Evolutionary conservation across 2,888 invertebrate species (phyloP).

Genomic region (Harpalus rufipes): DNA sequence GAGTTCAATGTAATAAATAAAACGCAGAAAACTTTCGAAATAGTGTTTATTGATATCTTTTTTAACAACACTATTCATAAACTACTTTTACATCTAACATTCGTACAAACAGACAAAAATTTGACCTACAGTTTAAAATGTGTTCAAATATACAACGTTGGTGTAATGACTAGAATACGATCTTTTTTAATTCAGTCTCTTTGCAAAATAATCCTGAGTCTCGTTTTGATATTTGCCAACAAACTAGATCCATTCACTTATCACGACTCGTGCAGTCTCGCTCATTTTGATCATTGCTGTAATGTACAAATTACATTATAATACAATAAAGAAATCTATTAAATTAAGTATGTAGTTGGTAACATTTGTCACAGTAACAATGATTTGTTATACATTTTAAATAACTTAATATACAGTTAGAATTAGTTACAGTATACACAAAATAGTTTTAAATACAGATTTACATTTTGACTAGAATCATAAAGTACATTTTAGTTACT

Average conservation of each 20-base stretch:
- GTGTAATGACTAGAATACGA: constrained; percentile 56
- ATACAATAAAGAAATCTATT: constrained; percentile 45
- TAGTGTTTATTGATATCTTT: constrained; percentile 54
- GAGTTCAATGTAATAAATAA: not conserved
- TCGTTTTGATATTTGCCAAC: constrained; percentile 54
- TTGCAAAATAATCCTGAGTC: constrained; percentile 61
- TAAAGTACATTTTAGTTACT: constrained; percentile 25
- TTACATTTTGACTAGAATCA: constrained; percentile 54
- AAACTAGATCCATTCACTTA: constrained; percentile 30
- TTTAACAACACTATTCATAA: constrained; percentile 58
- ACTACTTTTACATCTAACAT: constrained; percentile 63
- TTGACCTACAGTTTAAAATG: constrained; percentile 54
- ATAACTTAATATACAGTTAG: constrained; percentile 31
- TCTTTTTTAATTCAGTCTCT: constrained; percentile 54
- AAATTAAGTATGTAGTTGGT: constrained; percentile 37
- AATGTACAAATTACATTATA: constrained; percentile 48
- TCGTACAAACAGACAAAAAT: constrained; percentile 66
- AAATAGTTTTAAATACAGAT: constrained; percentile 50
- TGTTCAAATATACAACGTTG: constrained; percentile 62
- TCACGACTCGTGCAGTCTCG: constrained; percentile 61
- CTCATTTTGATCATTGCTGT: constrained; percentile 58
- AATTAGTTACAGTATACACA: constrained; percentile 49
- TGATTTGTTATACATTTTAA: constrained; percentile 32
- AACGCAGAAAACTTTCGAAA: constrained; percentile 22
- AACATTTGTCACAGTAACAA: constrained; percentile 41